phyloP scores from a whole-genome alignment of 2,888 invertebrate genomes.

The Tetramorium bicarinatum region DNA sequence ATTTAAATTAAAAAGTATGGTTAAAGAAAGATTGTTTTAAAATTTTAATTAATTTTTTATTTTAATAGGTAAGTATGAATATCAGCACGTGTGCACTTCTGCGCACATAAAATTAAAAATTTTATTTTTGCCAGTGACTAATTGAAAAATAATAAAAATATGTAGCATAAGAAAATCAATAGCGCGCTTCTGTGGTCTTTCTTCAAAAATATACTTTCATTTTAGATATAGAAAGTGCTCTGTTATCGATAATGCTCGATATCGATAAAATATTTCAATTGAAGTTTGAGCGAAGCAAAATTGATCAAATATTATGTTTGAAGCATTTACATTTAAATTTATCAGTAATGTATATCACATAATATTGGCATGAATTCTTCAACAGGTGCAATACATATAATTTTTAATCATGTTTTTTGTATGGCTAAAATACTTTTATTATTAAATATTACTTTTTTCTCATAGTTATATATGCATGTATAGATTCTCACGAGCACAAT shows the following conservation, averaged over 20 bases:
- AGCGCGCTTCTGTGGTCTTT: background rate
- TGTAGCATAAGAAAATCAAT: background rate
- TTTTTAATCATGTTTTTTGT: conserved; percentile 6
- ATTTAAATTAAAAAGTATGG: background rate
- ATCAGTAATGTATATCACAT: background rate
- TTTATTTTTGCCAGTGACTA: background rate
- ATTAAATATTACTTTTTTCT: background rate
- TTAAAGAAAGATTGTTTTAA: background rate
- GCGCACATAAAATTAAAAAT: background rate
- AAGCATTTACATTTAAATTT: background rate
- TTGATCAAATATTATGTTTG: background rate
- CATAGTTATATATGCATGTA: background rate
- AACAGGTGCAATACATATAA: conserved; percentile 6
- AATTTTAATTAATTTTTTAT: background rate
- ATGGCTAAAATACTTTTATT: background rate
- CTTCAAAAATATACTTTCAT: background rate
- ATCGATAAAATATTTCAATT: conserved; percentile 22
- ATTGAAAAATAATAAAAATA: background rate
- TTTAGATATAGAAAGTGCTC: background rate
- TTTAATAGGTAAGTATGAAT: too few relatives aligned
- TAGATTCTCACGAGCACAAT: conserved; percentile 30
- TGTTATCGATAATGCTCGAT: background rate
- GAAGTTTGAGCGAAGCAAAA: conserved; percentile 5
- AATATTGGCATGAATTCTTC: conserved; percentile 10
- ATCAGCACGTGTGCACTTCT: too few relatives aligned